Evolutionary conservation across 2,797 vertebrate genomes (phyloP).

Genomic region (Hippoglossus hippoglossus): DNA sequence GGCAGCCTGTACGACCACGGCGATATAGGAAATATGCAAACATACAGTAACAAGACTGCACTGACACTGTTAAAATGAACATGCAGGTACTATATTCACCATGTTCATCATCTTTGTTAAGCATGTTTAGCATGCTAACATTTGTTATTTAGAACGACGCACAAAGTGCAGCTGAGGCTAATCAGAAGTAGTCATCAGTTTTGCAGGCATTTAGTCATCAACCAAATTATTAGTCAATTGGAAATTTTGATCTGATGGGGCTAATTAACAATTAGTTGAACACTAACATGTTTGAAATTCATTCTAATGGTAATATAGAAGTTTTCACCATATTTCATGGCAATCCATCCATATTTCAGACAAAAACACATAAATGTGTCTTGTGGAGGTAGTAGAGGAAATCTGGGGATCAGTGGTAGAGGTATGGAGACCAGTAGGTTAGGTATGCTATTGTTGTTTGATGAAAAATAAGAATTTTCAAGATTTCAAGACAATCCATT

Average conservation of each 20-base stretch:
- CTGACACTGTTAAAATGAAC: neutral
- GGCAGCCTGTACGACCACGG: conserved; percentile 1
- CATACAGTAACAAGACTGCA: neutral
- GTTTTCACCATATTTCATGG: too few relatives aligned
- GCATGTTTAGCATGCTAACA: neutral
- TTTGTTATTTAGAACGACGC: neutral
- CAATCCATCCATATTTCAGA: too few relatives aligned
- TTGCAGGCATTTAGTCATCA: too few relatives aligned
- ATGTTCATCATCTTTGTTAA: neutral
- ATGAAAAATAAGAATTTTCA: neutral
- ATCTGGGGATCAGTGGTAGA: too few relatives aligned
- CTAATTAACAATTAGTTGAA: too few relatives aligned
- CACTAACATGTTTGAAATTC: too few relatives aligned
- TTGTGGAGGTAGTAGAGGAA: too few relatives aligned
- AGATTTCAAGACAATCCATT: neutral
- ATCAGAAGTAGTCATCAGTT: neutral
- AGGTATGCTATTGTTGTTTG: too few relatives aligned
- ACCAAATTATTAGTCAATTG: too few relatives aligned
- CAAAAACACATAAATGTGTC: too few relatives aligned
- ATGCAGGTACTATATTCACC: neutral
- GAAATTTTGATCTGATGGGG: too few relatives aligned
- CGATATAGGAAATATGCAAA: conserved; percentile 13
- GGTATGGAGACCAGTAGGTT: neutral
- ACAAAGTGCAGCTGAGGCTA: neutral
- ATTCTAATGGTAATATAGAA: too few relatives aligned